Evolutionary conservation across 2,113 vertebrate genomes (phyloP), one percentile per base, ranked within the genome.

Genomic region (Orycteropus afer): DNA sequence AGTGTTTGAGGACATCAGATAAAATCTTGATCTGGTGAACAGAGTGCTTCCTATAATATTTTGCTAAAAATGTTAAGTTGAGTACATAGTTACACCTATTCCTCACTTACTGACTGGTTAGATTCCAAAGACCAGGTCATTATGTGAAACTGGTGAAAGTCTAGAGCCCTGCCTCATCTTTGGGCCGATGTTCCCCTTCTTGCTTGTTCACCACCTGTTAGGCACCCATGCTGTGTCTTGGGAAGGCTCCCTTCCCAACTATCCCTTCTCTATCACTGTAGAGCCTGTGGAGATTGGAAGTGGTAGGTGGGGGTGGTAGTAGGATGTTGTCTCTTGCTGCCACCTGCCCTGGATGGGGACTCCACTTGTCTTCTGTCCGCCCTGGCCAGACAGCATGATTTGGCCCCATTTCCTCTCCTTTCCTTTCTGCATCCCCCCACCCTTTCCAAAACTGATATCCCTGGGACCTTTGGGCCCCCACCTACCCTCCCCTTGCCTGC

Each of bases 51-150:
- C 7, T 73, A 7, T 53, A 53, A 77, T 65, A n/a, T 45, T 93
- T 95, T 90, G 15, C 69, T 90, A 53, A 78, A 86, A 90, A 80
- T 88, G 22, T 69, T 63, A 78, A 87, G 37, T 90, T 71, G 61
- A 73, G 37, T 63, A 20, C 4, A n/a, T 55, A 89, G 92, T 92
- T 86, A 15, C 32, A 65, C 15, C 63, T 32, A 34, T 10, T 34
- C 11, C 20, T 32, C 63, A 29, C 29, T 32, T 65, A 22, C 18
- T 57, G 55, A 57, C 20, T 57, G 9, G 61, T 65, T 65, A 65
- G 12, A 11, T 65, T 34, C 51, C 15, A 53, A 53, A 53, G n/a
- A 8, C 51, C 51, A 53, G 51, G 51, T n/a, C n/a, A n/a, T n/a
- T n/a, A n/a, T n/a, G n/a, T n/a, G n/a, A n/a, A n/a, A n/a, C n/a